Base-by-base conservation (phyloP, 2,797 vertebrate species). In the Urocyon cinereoargenteus region DNA sequence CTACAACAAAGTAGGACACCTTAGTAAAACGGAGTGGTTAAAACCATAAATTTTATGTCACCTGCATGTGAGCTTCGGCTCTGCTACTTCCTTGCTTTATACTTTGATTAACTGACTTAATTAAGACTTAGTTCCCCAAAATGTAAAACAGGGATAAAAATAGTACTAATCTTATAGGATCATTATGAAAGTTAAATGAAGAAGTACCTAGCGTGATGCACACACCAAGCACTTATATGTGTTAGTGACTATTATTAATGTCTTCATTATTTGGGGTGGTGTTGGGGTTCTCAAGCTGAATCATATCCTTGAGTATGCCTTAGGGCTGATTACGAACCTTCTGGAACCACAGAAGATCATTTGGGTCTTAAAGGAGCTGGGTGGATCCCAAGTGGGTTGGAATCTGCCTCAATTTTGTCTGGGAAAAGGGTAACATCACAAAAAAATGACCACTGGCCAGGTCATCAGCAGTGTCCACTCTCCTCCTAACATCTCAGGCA, bases 31-130 rank as follows among this genome's bases (percentile, higher is more conserved):
- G 55, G 31, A 92, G 4, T 78, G 55, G 16, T 81, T 78, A 94
- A 68, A 83, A 55, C 19, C 10, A 18, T 68, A 49, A 12, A 62
- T 84, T 91, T 78, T 64, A 66, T 64, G 61, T 45, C 66, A 57
- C 66, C 70, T 68, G 3, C 59, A 4, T 87, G 36, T 53, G 62
- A 72, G 31, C 90, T 92, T 70, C 26, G 51, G 66, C 70, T 77
- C 49, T 77, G 22, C 53, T 77, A 34, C 78, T 64, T 92, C 51
- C 45, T 97, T 82, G n/a, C 64, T 75, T 91, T 90, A 66, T n/a
- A 55, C 26, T 96, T 88, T 61, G 68, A 96, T n/a, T 90, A 82
- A 96, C 85, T 85, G 28, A 86, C 68, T 95, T 93, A 51, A 68
- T 57, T 91, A 86, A 94, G 78, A 82, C 72, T 89, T 24, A 62